Evolutionary conservation across 2,888 invertebrate genomes (phyloP).

Genomic region (Troilus luridus): DNA sequence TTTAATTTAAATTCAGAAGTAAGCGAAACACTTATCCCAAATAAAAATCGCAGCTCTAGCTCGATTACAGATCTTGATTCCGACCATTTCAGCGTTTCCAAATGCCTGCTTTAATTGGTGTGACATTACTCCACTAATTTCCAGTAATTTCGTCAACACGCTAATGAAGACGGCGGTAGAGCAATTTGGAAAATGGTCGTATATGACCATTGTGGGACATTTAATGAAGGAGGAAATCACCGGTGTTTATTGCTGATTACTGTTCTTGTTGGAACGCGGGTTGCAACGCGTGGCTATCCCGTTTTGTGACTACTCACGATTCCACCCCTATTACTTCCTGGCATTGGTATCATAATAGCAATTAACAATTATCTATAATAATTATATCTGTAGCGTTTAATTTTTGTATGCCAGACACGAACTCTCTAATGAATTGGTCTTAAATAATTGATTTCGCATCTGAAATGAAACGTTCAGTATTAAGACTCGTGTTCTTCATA

Average conservation of each 20-base stretch:
- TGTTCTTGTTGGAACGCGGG: neutral
- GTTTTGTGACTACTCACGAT: neutral
- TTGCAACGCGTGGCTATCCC: neutral
- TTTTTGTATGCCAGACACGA: too few species aligned
- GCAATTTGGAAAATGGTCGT: slow-evolving; percentile 3
- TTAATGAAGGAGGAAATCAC: slow-evolving; percentile 11
- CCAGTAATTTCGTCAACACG: neutral
- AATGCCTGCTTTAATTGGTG: neutral
- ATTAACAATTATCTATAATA: too few species aligned
- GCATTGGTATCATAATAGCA: neutral
- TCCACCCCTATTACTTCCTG: neutral
- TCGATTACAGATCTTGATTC: neutral
- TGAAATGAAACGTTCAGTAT: too few species aligned
- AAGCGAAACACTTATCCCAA: neutral
- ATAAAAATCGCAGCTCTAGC: neutral
- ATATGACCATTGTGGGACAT: neutral
- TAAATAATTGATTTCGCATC: too few species aligned
- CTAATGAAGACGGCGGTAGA: slow-evolving; percentile 1
- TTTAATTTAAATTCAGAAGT: neutral
- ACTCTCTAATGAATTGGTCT: too few species aligned
- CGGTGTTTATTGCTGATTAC: slow-evolving; percentile 12
- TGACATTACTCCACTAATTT: neutral
- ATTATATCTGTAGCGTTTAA: too few species aligned
- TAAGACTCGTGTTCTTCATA: too few species aligned
- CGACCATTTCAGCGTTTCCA: neutral